Conservation (phyloP, 2,113 vertebrate species). For the Rhegmatorhina hoffmannsi region DNA sequence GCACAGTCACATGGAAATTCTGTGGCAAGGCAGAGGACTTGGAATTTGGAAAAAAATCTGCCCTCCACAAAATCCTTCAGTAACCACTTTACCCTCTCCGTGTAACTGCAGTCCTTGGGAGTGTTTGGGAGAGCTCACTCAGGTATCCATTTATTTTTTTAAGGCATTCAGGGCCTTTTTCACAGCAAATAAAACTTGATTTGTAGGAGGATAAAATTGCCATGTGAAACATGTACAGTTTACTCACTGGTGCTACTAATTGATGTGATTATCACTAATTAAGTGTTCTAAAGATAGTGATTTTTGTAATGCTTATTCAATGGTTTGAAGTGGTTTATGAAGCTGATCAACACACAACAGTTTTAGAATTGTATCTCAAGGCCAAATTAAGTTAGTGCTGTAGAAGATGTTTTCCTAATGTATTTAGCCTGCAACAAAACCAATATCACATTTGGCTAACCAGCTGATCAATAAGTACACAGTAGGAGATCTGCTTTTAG, state of each 20-base stretch:
- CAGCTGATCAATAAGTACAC: background rate
- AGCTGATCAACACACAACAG: background rate
- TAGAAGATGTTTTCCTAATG: background rate
- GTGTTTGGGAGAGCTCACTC: background rate
- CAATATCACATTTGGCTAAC: background rate
- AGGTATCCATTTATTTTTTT: background rate
- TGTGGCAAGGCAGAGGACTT: background rate
- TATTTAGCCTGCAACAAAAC: conserved; percentile 14
- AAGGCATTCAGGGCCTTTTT: background rate
- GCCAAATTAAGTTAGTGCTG: conserved; percentile 13
- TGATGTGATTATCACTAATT: background rate
- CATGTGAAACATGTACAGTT: background rate
- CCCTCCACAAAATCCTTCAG: background rate
- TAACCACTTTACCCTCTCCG: background rate
- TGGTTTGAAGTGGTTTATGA: background rate
- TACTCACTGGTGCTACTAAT: background rate
- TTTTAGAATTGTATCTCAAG: background rate
- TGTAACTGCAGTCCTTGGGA: background rate
- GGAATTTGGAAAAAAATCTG: background rate
- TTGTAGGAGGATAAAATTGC: background rate
- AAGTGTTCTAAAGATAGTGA: background rate
- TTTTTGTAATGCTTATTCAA: background rate
- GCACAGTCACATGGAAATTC: background rate
- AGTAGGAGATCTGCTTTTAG: conserved; percentile 20
- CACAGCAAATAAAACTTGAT: background rate